A percentile compares a stretch with the other conserved stretches of the same genome.
phyloP scores from a whole-genome alignment of 2,797 vertebrate genomes.

The Molothrus aeneus region DNA sequence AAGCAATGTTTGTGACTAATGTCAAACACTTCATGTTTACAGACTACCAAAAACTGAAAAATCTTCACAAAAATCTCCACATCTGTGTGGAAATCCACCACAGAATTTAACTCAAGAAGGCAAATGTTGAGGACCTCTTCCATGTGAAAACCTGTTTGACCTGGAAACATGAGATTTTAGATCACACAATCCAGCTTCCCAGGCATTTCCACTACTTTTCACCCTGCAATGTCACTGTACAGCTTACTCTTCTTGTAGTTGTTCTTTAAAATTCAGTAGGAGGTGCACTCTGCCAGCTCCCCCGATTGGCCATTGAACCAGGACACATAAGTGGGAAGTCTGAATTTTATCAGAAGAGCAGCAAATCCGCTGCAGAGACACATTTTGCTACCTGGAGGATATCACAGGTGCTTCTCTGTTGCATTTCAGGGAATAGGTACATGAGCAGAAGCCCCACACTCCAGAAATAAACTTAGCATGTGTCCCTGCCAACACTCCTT shows the following conservation, averaged over 20 bases:
- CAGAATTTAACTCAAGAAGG: neutral
- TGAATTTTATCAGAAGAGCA: neutral
- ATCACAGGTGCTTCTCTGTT: neutral
- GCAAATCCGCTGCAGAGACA: rapidly evolving
- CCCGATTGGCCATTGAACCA: neutral
- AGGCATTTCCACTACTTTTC: neutral
- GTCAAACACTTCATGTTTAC: neutral
- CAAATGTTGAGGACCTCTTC: neutral
- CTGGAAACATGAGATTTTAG: neutral
- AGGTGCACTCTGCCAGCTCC: neutral
- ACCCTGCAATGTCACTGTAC: neutral
- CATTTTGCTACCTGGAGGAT: rapidly evolving
- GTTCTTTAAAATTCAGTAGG: neutral
- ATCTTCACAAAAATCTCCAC: no score
- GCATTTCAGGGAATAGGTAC: neutral
- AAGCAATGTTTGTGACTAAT: neutral
- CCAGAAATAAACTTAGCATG: neutral
- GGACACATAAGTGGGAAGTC: neutral
- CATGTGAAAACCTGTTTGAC: neutral
- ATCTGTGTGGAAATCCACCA: neutral
- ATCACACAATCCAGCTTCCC: neutral
- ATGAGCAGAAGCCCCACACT: neutral
- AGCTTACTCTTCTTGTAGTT: neutral
- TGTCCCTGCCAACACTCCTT: neutral
- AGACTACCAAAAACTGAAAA: neutral